phyloP scores from a whole-genome alignment of 2,888 invertebrate genomes.

The Hesperia comma region DNA sequence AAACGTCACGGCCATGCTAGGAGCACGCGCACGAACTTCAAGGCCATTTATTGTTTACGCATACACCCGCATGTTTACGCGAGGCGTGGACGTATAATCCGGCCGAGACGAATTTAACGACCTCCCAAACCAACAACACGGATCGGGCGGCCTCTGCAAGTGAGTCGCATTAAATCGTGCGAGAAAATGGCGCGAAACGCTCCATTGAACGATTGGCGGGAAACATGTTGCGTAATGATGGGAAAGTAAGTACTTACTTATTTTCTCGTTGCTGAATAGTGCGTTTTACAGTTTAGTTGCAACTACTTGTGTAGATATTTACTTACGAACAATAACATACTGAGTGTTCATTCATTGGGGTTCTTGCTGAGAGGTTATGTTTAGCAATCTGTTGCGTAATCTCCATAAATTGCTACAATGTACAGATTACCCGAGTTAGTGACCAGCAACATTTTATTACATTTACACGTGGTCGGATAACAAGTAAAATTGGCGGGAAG shows the following conservation, averaged over 20 bases:
- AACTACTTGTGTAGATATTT: constrained; percentile 7
- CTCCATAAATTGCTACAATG: constrained; percentile 22
- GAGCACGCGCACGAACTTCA: constrained; percentile 67
- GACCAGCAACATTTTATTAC: constrained; percentile 1
- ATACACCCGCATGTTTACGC: constrained; percentile 71
- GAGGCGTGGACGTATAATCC: constrained; percentile 57
- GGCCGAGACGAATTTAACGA: constrained; percentile 44
- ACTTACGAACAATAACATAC: not conserved
- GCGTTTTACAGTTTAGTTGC: constrained; percentile 35
- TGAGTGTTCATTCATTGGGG: constrained; percentile 18
- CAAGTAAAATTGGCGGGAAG: constrained; percentile 72
- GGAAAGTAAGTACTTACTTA: too few relatives aligned
- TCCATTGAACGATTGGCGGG: constrained; percentile 79
- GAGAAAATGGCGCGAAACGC: constrained; percentile 77
- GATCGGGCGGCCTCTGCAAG: constrained; percentile 51
- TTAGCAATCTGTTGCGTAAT: constrained; percentile 28
- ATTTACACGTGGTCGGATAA: constrained; percentile 40
- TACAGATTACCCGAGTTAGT: constrained; percentile 32
- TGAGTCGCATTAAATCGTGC: constrained; percentile 53
- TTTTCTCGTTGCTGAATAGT: constrained; percentile 50
- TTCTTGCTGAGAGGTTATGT: constrained; percentile 23
- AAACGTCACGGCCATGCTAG: constrained; percentile 52
- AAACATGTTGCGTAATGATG: constrained; percentile 67
- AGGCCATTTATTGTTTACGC: constrained; percentile 80
- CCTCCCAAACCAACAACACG: constrained; percentile 26